phyloP scores from a whole-genome alignment of 2,888 invertebrate genomes.

The Tuta absoluta region DNA sequence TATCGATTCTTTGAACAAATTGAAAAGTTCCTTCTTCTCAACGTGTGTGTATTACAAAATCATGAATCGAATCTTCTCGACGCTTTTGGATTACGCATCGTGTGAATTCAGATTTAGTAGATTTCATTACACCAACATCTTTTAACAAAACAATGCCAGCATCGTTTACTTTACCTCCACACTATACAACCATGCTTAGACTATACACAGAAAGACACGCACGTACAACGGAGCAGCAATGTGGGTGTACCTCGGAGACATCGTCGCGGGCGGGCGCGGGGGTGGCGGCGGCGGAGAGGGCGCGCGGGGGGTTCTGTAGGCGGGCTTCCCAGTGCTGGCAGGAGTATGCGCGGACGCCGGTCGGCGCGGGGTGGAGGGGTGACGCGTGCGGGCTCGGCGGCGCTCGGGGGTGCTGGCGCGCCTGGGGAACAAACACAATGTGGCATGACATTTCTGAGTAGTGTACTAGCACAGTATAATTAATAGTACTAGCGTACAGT shows the following conservation, averaged over 20 bases:
- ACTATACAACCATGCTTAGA: constrained; percentile 50
- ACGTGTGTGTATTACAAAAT: too few relatives aligned
- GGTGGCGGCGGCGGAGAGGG: constrained; percentile 74
- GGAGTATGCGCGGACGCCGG: constrained; percentile 81
- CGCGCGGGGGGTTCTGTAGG: constrained; percentile 75
- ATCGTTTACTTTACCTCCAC: constrained; percentile 32
- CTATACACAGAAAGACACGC: constrained; percentile 48
- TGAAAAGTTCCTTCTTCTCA: too few relatives aligned
- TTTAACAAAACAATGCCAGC: background rate
- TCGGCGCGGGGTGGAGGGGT: constrained; percentile 79
- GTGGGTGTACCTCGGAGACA: constrained; percentile 70
- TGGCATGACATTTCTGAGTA: background rate
- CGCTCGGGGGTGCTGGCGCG: constrained; percentile 79
- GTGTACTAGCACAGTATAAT: too few relatives aligned
- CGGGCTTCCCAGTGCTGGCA: constrained; percentile 83
- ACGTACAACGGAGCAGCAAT: constrained; percentile 55
- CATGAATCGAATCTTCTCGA: too few relatives aligned
- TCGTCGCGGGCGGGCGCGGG: constrained; percentile 72
- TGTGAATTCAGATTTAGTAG: too few relatives aligned
- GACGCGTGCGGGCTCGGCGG: constrained; percentile 77
- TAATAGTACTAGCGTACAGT: background rate
- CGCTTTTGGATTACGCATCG: too few relatives aligned
- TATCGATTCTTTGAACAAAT: too few relatives aligned
- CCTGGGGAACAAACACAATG: constrained; percentile 49
- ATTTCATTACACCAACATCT: too few relatives aligned